phyloP scores from a whole-genome alignment of 2,888 invertebrate species.

The Microplitis deprimator region DNA sequence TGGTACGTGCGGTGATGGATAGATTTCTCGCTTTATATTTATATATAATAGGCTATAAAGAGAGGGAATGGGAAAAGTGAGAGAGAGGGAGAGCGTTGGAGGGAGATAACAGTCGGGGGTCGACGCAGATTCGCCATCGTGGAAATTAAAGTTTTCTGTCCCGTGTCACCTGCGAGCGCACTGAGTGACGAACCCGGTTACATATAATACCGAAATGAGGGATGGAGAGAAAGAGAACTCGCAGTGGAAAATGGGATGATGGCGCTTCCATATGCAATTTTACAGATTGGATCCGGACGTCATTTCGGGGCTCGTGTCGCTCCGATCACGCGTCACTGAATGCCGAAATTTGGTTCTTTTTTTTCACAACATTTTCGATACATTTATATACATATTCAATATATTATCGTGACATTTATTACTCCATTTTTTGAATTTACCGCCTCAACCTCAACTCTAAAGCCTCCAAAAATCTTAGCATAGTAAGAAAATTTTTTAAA shows the following conservation, averaged over 20 bases:
- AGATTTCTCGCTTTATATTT: not conserved
- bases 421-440: too few species aligned
- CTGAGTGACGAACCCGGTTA: not conserved
- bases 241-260: slow-evolving; percentile 5
- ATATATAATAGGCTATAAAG: not conserved
- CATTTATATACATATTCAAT: too few species aligned
- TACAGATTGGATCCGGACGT: slow-evolving; percentile 53
- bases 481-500: too few species aligned
- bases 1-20: not conserved
- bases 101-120: not conserved
- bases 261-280: slow-evolving; percentile 51
- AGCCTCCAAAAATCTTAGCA: too few species aligned
- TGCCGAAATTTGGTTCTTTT: slow-evolving; percentile 12
- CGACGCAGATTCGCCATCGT: slow-evolving; percentile 26
- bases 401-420: too few species aligned
- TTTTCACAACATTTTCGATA: too few species aligned
- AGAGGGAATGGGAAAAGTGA: too few species aligned
- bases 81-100: too few species aligned
- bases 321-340: slow-evolving; percentile 4
- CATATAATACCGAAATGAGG: not conserved
- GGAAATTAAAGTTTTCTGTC: slow-evolving; percentile 50
- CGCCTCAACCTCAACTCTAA: too few species aligned
- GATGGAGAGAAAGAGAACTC: not conserved
- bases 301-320: slow-evolving; percentile 44
- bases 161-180: not conserved